Percentiles rank a stretch among this genome's conserved stretches.
These are phyloP conservation scores for Cremastinae sp. DNA, from an alignment of 2,888 invertebrate species.

Conservation along the genomic window DNA sequence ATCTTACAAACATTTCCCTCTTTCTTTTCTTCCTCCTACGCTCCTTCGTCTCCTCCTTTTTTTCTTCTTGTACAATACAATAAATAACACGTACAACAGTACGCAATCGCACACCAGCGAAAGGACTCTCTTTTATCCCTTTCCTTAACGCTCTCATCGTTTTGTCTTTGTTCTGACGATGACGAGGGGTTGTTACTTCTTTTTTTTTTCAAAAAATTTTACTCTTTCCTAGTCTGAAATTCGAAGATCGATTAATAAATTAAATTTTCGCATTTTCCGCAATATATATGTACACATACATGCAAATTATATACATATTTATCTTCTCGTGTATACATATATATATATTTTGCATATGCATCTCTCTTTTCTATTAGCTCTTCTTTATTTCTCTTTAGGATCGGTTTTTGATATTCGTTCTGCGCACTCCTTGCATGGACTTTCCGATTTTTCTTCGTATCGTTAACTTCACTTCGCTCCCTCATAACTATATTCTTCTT, in stretches of 20 bases:
- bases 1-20: slow-evolving; percentile 70
- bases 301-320: slow-evolving; percentile 12
- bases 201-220: slow-evolving; percentile 24
- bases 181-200: slow-evolving; percentile 35
- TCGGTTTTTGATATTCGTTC: slow-evolving; percentile 58
- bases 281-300: neutral
- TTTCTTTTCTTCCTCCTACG: slow-evolving; percentile 9
- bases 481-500: neutral
- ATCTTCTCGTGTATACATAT: slow-evolving; percentile 5
- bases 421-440: slow-evolving; percentile 37
- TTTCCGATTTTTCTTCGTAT: slow-evolving; percentile 40
- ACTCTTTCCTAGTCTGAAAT: slow-evolving; percentile 29
- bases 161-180: slow-evolving; percentile 46
- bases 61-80: slow-evolving; percentile 71
- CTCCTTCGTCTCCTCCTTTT: slow-evolving; percentile 25
- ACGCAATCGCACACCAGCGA: slow-evolving; percentile 70
- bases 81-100: too few relatives aligned
- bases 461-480: slow-evolving; percentile 6
- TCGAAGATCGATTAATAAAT: slow-evolving; percentile 44
- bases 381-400: slow-evolving; percentile 52
- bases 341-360: slow-evolving; percentile 33
- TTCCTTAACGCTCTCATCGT: slow-evolving; percentile 36
- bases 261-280: slow-evolving; percentile 34
- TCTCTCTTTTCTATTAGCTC: slow-evolving; percentile 41
- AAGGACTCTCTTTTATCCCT: slow-evolving; percentile 56